phyloP scores from a whole-genome alignment of 1,140 invertebrate species.

The Laupala kohalensis region DNA sequence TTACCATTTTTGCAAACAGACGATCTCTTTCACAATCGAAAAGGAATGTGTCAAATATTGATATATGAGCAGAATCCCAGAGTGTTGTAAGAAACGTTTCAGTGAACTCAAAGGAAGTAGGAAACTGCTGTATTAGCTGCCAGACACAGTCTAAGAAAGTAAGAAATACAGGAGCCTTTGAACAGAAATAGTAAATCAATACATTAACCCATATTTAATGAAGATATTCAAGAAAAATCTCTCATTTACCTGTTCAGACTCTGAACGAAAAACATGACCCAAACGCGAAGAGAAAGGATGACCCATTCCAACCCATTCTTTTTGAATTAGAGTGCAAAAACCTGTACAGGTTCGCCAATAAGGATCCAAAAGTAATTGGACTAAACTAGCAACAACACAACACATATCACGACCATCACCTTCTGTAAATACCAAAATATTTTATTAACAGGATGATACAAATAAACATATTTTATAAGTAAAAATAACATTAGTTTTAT shows the following conservation, averaged over 20 bases:
- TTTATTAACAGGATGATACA: too few species aligned
- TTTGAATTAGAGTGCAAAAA: conserved; percentile 85
- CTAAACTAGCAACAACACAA: conserved; percentile 73
- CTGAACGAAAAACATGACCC: conserved; percentile 33
- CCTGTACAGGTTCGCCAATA: conserved; percentile 69
- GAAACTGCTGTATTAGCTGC: conserved; percentile 81
- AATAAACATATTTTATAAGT: too few species aligned
- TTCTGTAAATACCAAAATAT: conserved; percentile 36
- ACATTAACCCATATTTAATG: background rate
- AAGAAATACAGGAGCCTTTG: conserved; percentile 69
- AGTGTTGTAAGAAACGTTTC: conserved; percentile 83
- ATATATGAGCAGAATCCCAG: conserved; percentile 77
- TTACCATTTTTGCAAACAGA: conserved; percentile 37
- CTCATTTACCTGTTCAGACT: conserved; percentile 24
- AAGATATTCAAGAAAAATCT: background rate
- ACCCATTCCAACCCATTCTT: conserved; percentile 86
- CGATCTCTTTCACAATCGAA: conserved; percentile 71
- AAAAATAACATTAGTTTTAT: too few species aligned
- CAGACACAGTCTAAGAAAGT: conserved; percentile 87
- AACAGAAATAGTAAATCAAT: background rate
- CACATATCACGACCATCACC: conserved; percentile 75
- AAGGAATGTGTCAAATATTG: conserved; percentile 83
- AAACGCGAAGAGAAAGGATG: conserved; percentile 71
- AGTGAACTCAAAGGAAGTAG: conserved; percentile 77
- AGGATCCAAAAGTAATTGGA: conserved; percentile 77